Base-by-base conservation (phyloP, 2,888 invertebrate species). In the Hofmannophila pseudospretella region DNA sequence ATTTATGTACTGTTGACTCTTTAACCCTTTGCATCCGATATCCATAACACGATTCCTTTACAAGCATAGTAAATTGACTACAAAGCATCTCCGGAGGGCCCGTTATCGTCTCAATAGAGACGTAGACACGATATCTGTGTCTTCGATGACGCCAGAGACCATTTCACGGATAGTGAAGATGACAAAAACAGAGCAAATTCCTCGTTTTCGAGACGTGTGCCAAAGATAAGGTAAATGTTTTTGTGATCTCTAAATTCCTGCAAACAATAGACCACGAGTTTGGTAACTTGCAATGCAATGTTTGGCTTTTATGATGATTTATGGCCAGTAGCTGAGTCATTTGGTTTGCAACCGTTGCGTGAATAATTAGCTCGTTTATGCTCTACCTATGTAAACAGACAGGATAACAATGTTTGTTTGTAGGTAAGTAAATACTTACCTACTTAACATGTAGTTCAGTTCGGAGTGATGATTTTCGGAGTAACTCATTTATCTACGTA, bases 161-260 rank as follows among this genome's bases (percentile, higher is more conserved):
- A 54, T 51, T 46, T 42, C 45, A 39, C 42, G 58, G 64, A 66
- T 63, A 65, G 56, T 42, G 44, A 23, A 48, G 49, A 54, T 49
- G 53, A 61, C 61, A 67, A 69, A 69, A 67, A 67, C 58, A 58
- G 54, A 51, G 41, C 51, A 50, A 60, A 58, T 62, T 64, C 50
- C 42, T 45, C 52, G 54, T 61, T 5, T 16, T 5, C 4, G 19
- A 30, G 9, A 33, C 53, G 45, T 52, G 54, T 52, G 51, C 51
- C 51, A 51, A 46, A 61, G 59, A 63, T 62, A 64, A 67, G 47
- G 39, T 44, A 49, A 45, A 51, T 45, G 54, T 53, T 64, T 62
- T 60, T 54, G 53, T 57, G 53, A 58, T 59, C 60, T 41, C 40
- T 38, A 40, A 53, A 62, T 61, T 58, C 49, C 49, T 47, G 23